Conservation (phyloP, 2,797 vertebrate genomes). For the Hyperoplus lanceolatus region DNA sequence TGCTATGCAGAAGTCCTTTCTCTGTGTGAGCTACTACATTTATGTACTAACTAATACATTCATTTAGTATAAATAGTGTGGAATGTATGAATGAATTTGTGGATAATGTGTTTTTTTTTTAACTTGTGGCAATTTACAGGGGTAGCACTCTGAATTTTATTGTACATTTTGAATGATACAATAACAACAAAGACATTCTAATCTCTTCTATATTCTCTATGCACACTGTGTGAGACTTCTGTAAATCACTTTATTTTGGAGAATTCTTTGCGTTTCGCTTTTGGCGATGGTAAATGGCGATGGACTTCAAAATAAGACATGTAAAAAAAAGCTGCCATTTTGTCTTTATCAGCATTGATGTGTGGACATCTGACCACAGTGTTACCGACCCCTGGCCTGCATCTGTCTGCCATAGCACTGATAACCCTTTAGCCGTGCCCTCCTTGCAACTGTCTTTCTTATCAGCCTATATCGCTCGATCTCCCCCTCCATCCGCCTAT, state of each 20-base stretch:
- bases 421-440: constrained; percentile 58
- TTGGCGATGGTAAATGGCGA: neutral
- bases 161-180: no score
- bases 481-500: constrained; percentile 16
- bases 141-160: no score
- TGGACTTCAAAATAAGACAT: neutral
- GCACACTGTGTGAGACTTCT: neutral
- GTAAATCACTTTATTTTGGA: neutral
- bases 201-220: no score
- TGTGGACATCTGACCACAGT: constrained; percentile 25
- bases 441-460: constrained; percentile 48
- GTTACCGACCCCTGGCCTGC: constrained; percentile 12
- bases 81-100: no score
- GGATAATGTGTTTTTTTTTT: no score
- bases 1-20: neutral
- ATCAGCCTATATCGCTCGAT: constrained; percentile 41
- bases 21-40: neutral
- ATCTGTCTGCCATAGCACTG: constrained; percentile 51
- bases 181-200: no score
- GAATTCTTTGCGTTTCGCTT: neutral
- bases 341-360: constrained; percentile 31
- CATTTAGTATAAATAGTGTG: neutral
- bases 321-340: neutral
- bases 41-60: neutral
- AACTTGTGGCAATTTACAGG: no score